phyloP scores from a whole-genome alignment of 2,888 invertebrate species.

The Melanchra persicariae region DNA sequence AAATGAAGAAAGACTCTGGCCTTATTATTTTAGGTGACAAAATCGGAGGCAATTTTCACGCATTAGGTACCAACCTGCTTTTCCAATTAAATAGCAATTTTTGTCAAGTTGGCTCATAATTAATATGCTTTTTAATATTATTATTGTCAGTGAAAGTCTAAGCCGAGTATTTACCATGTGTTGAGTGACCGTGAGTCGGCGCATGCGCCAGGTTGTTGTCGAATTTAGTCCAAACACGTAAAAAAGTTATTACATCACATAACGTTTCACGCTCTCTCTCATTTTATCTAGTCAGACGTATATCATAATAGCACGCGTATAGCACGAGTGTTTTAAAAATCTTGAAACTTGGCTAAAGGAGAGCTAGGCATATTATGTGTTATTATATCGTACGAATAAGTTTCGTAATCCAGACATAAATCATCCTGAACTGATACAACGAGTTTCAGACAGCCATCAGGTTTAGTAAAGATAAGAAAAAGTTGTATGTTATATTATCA shows the following conservation, averaged over 20 bases:
- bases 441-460: constrained; percentile 41
- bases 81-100: background rate
- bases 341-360: constrained; percentile 21
- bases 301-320: constrained; percentile 50
- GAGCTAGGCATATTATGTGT: constrained; percentile 34
- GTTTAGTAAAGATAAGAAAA: constrained; percentile 56
- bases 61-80: background rate
- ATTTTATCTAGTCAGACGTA: constrained; percentile 65
- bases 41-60: constrained; percentile 1
- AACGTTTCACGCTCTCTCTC: constrained; percentile 69
- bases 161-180: constrained; percentile 56
- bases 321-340: constrained; percentile 44
- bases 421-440: constrained; percentile 45
- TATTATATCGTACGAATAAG: constrained; percentile 38
- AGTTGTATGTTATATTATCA: constrained; percentile 45
- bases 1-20: background rate
- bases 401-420: constrained; percentile 57
- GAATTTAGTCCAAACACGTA: constrained; percentile 70
- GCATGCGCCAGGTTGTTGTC: constrained; percentile 60
- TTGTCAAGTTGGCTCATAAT: background rate
- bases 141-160: constrained; percentile 65
- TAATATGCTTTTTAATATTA: background rate
- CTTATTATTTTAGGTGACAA: background rate
- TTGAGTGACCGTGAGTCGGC: constrained; percentile 60
- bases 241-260: constrained; percentile 75